phyloP scores from a whole-genome alignment of 2,113 vertebrate genomes.

The Ammodytes marinus region DNA sequence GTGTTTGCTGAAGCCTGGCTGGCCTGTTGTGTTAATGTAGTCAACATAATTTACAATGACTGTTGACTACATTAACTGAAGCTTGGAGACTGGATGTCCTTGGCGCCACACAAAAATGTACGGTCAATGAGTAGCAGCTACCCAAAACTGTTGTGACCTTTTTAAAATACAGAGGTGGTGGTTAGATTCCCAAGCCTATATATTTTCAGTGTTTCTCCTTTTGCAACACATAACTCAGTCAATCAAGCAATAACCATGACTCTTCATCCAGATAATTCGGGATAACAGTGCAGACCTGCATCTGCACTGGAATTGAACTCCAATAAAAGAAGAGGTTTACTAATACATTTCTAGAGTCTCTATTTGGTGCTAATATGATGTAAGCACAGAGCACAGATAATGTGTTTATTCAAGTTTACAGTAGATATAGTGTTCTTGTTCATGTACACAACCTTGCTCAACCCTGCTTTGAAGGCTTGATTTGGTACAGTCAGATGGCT shows the following conservation, averaged over 20 bases:
- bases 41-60: not conserved
- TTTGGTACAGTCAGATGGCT: too few relatives aligned
- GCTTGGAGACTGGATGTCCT: not conserved
- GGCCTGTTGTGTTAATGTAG: constrained; percentile 11
- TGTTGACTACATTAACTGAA: not conserved
- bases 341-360: not conserved
- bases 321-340: not conserved
- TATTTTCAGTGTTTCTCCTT: not conserved
- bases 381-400: not conserved
- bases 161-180: not conserved
- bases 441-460: not conserved
- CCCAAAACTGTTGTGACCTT: not conserved
- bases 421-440: not conserved
- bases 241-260: not conserved
- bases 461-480: too few relatives aligned
- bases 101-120: not conserved
- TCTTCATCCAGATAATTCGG: not conserved
- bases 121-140: not conserved
- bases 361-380: not conserved
- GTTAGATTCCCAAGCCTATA: not conserved
- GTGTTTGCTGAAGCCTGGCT: not conserved
- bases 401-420: not conserved
- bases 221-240: not conserved
- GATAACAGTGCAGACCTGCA: not conserved
- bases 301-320: not conserved